Conservation (phyloP, 2,113 vertebrate genomes). For the Solea solea region DNA sequence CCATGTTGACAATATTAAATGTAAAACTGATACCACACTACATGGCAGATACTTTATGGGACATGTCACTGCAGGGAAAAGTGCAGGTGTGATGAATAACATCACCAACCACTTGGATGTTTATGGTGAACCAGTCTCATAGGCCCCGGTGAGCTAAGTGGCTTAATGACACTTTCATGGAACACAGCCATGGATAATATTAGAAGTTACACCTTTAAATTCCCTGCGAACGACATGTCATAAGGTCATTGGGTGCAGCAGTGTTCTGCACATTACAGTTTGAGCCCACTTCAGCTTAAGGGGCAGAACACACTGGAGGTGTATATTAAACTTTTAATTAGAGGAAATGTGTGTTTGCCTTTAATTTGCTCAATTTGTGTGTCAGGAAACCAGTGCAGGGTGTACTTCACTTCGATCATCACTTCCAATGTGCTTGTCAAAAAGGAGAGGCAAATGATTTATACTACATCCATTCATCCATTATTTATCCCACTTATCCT, state of each 20-base stretch:
- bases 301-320: no score
- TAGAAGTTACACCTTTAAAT: not conserved
- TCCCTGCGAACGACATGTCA: not conserved
- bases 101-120: not conserved
- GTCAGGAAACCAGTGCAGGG: not conserved
- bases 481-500: no score
- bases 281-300: not conserved
- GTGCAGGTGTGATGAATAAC: not conserved
- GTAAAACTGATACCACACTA: not conserved
- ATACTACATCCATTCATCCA: no score
- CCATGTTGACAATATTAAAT: not conserved
- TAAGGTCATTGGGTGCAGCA: not conserved
- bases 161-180: not conserved
- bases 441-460: no score
- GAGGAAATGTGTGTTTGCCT: no score
- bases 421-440: no score
- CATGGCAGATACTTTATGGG: not conserved
- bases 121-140: not conserved
- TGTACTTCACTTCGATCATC: no score
- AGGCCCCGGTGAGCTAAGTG: not conserved
- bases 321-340: not conserved
- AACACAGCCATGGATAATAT: not conserved
- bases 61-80: not conserved
- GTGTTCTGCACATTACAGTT: no score
- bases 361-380: not conserved